A percentile compares a stretch with the other conserved stretches of the same genome.
These are phyloP conservation scores for Phrynocephalus vlangalii DNA, from an alignment of 2,797 vertebrate species.

Conservation along the genomic window DNA sequence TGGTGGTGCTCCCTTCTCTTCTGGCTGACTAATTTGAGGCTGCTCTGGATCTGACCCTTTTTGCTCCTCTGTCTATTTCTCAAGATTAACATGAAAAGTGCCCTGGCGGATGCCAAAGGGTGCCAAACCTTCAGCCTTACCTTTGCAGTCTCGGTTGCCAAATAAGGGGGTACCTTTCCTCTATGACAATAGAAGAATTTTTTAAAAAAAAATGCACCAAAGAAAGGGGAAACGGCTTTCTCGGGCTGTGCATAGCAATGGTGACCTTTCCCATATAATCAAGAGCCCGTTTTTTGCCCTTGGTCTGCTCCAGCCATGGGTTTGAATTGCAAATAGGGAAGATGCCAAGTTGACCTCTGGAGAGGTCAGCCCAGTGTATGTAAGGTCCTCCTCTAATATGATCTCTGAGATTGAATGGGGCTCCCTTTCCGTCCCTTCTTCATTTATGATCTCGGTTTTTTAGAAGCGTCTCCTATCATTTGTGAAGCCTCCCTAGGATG, in stretches of 20 bases:
- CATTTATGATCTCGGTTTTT: constrained; percentile 78
- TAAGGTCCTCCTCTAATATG: constrained; percentile 81
- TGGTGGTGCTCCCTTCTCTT: constrained; percentile 55
- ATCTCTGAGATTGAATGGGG: constrained; percentile 74
- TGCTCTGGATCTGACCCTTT: constrained; percentile 70
- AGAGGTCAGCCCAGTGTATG: constrained; percentile 78
- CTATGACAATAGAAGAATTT: constrained; percentile 70
- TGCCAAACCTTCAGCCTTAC: constrained; percentile 67
- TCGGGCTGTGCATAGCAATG: constrained; percentile 78
- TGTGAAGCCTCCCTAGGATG: constrained; percentile 61
- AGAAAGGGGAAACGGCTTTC: constrained; percentile 74
- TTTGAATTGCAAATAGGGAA: constrained; percentile 84
- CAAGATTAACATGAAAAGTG: constrained; percentile 64
- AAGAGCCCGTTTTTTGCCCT: constrained; percentile 80
- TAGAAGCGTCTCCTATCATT: constrained; percentile 55
- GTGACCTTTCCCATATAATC: constrained; percentile 82
- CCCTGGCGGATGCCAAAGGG: constrained; percentile 53
- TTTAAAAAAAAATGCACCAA: constrained; percentile 75
- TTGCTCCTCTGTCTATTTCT: constrained; percentile 62
- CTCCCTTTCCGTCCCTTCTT: constrained; percentile 78
- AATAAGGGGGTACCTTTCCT: constrained; percentile 66
- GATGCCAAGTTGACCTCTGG: constrained; percentile 76
- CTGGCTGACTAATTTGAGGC: constrained; percentile 70
- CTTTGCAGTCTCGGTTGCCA: constrained; percentile 69
- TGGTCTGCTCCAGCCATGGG: constrained; percentile 75